Conservation (phyloP, 2,113 vertebrate species). For the Grammomys surdaster region DNA sequence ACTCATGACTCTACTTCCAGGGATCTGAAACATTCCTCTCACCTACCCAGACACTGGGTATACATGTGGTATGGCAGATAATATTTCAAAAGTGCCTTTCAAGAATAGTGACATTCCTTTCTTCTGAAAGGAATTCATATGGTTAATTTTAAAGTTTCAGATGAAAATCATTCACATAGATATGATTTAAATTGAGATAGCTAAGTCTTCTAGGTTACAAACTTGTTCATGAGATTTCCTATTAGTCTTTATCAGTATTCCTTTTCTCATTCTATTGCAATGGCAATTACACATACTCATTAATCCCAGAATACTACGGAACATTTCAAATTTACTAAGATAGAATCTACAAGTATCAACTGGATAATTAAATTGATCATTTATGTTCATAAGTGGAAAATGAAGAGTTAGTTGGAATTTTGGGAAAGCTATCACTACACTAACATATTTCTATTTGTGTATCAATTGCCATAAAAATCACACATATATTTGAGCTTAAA, state of each 20-base stretch:
- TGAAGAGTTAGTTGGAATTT: constrained; percentile 36
- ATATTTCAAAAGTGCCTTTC: constrained; percentile 15
- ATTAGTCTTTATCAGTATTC: constrained; percentile 42
- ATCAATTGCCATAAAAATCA: background rate
- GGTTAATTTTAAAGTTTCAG: constrained; percentile 60
- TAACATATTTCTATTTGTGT: background rate
- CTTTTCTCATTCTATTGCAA: constrained; percentile 32
- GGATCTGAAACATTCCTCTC: no score
- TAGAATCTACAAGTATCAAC: constrained; percentile 13
- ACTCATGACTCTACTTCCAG: no score
- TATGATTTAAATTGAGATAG: constrained; percentile 59
- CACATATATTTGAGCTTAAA: background rate
- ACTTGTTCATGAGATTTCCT: constrained; percentile 53
- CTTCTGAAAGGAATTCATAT: constrained; percentile 49
- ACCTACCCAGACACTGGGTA: no score
- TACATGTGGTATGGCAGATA: background rate
- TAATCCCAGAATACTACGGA: constrained; percentile 53
- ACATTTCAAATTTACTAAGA: constrained; percentile 9
- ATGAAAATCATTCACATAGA: constrained; percentile 69
- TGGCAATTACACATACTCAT: constrained; percentile 32
- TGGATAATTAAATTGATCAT: background rate
- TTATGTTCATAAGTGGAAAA: background rate
- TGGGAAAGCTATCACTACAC: background rate
- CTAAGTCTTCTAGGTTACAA: constrained; percentile 52
- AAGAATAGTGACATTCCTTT: constrained; percentile 33